Conservation (phyloP, 2,113 vertebrate genomes). For the Cyrtonyx montezumae region DNA sequence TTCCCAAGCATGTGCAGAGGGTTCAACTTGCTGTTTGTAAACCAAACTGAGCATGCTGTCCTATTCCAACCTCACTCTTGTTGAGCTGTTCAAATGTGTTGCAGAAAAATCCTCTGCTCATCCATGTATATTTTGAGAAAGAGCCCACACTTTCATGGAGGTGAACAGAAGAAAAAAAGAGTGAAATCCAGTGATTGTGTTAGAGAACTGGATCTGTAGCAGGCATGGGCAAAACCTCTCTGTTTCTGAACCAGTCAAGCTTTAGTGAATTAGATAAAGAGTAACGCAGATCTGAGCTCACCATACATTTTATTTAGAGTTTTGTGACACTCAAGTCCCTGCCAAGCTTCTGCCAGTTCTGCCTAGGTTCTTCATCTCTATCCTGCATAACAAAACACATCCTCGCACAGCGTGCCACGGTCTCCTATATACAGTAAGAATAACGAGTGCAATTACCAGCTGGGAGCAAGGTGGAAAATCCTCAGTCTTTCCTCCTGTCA, state of each 20-base stretch:
- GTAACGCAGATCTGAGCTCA: background rate
- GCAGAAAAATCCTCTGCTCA: background rate
- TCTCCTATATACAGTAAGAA: background rate
- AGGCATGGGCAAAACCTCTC: background rate
- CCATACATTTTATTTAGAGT: background rate
- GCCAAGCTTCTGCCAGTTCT: background rate
- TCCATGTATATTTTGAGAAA: background rate
- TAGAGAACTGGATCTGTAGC: background rate
- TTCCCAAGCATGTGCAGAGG: background rate
- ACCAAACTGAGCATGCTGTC: background rate
- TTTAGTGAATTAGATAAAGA: background rate
- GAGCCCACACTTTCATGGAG: background rate
- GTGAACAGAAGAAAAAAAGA: background rate
- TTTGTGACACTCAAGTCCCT: background rate
- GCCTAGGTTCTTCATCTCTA: background rate
- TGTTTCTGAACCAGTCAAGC: background rate
- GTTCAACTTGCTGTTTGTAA: background rate
- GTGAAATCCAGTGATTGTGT: background rate
- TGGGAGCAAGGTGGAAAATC: slow-evolving; percentile 16
- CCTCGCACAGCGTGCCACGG: background rate
- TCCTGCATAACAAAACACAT: background rate
- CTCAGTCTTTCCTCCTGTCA: slow-evolving; percentile 26
- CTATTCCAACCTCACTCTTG: background rate
- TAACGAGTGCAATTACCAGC: slow-evolving; percentile 35
- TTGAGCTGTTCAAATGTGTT: background rate